A percentile compares a stretch with the other conserved stretches of the same genome.
These are phyloP conservation scores for Limnothrissa miodon DNA, from an alignment of 2,113 vertebrate species.

Conservation along the genomic window DNA sequence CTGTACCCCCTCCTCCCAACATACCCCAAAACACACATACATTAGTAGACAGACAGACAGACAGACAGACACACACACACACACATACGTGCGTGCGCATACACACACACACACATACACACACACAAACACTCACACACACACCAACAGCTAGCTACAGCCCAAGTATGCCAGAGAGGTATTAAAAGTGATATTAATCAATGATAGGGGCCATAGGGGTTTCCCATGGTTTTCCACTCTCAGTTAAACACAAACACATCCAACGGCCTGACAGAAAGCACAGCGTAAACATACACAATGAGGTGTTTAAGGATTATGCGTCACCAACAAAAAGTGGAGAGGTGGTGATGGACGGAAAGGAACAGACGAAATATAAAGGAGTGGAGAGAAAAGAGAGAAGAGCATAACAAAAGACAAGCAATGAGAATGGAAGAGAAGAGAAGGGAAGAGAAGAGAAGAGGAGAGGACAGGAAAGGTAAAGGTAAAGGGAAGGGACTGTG, in stretches of 20 bases:
- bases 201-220: neutral
- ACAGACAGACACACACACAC: too few relatives aligned
- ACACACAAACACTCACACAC: neutral
- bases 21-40: neutral
- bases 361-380: neutral
- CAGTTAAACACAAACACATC: neutral
- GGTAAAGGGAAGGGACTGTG: neutral
- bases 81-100: neutral
- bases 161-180: too few relatives aligned
- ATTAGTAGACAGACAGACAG: too few relatives aligned
- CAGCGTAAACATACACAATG: neutral
- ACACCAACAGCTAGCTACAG: neutral
- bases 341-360: neutral
- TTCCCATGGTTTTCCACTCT: neutral
- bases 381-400: neutral
- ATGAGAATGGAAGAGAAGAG: neutral
- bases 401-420: neutral
- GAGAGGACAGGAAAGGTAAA: too few relatives aligned
- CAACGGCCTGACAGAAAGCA: neutral
- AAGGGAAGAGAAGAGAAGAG: neutral
- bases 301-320: neutral
- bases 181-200: neutral
- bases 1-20: too few relatives aligned
- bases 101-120: neutral
- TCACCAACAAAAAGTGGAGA: neutral